Evolutionary conservation across 2,113 vertebrate species (phyloP).

Genomic region (Psophia crepitans): DNA sequence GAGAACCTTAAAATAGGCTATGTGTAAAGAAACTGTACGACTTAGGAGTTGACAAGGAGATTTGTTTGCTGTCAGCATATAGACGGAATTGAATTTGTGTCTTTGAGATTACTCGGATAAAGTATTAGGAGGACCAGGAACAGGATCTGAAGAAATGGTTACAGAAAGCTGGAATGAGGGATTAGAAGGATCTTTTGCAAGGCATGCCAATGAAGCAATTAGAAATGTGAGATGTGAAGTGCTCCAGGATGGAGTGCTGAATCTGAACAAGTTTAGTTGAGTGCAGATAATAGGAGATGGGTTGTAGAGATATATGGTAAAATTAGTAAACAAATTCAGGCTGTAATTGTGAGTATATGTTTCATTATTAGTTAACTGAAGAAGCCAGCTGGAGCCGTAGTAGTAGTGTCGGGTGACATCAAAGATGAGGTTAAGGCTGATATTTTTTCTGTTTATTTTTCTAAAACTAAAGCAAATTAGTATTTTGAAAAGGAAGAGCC

Average conservation of each 20-base stretch:
- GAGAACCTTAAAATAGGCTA: background rate
- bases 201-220: background rate
- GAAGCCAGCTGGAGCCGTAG: background rate
- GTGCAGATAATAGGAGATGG: background rate
- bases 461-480: background rate
- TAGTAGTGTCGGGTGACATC: background rate
- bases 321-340: background rate
- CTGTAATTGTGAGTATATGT: background rate
- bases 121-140: background rate
- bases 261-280: background rate
- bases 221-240: background rate
- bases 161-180: background rate
- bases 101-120: background rate
- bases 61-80: background rate
- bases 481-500: background rate
- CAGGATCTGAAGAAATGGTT: background rate
- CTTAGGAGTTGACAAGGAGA: background rate
- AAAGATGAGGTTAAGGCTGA: background rate
- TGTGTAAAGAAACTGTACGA: background rate
- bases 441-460: background rate
- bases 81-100: background rate
- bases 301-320: background rate
- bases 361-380: background rate
- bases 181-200: background rate
- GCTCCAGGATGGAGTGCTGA: background rate